Conservation (phyloP, 2,888 invertebrate genomes). For the Xylophagus ater region DNA sequence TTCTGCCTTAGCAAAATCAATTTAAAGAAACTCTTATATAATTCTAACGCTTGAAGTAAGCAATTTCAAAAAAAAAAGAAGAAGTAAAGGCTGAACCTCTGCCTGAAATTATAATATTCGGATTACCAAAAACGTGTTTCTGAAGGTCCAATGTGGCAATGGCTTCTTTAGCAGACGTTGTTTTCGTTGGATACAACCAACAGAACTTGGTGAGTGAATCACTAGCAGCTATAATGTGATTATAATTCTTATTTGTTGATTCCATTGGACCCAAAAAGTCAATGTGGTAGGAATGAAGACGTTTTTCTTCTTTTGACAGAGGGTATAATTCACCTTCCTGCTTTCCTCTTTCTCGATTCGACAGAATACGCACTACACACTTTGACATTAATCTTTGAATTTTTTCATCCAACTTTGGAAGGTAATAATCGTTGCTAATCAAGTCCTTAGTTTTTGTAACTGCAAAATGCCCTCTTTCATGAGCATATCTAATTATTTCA, state of each 20-base stretch:
- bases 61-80: too few species aligned
- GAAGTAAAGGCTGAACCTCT: background rate
- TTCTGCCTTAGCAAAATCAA: too few species aligned
- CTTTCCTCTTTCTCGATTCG: slow-evolving; percentile 21
- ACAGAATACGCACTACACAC: background rate
- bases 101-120: background rate
- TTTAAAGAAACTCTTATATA: too few species aligned
- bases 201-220: slow-evolving; percentile 27
- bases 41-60: too few species aligned
- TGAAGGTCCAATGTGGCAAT: background rate
- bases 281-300: slow-evolving; percentile 24
- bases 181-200: slow-evolving; percentile 25
- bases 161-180: slow-evolving; percentile 5
- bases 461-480: slow-evolving; percentile 4
- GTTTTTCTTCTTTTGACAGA: slow-evolving; percentile 23
- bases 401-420: background rate
- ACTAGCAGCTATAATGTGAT: slow-evolving; percentile 25
- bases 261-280: slow-evolving; percentile 28
- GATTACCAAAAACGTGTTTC: background rate
- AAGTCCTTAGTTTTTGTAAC: background rate
- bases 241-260: slow-evolving; percentile 23
- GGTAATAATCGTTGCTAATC: background rate
- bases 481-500: background rate
- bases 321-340: slow-evolving; percentile 25
- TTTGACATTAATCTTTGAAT: background rate